These are phyloP conservation scores for Epistrophe grossulariae DNA, from an alignment of 2,888 invertebrate species.

Conservation along the genomic window DNA sequence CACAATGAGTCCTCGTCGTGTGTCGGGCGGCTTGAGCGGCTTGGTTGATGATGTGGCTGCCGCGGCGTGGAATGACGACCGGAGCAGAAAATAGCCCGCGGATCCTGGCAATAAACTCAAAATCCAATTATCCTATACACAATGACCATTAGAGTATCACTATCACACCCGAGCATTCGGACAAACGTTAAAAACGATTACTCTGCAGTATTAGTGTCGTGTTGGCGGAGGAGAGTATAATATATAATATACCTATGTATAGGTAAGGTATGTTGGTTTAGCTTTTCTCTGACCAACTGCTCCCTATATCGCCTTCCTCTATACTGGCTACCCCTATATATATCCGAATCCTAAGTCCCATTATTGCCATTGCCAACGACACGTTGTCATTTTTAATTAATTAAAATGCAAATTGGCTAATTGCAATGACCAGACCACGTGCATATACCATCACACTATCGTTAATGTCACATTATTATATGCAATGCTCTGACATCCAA, in stretches of 20 bases:
- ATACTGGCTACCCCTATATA: background rate
- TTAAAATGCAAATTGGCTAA: constrained; percentile 69
- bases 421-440: constrained; percentile 39
- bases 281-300: constrained; percentile 3
- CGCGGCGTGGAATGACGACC: background rate
- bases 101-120: constrained; percentile 61
- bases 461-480: background rate
- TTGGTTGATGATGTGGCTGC: background rate
- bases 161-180: constrained; percentile 48
- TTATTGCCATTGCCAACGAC: constrained; percentile 5
- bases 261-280: background rate
- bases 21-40: background rate
- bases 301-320: background rate
- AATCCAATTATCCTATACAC: constrained; percentile 61
- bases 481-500: background rate
- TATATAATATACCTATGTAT: background rate
- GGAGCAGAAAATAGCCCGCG: constrained; percentile 24
- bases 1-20: background rate
- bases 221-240: constrained; percentile 2
- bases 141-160: constrained; percentile 61
- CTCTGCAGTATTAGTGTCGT: constrained; percentile 58
- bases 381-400: constrained; percentile 63
- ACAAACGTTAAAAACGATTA: constrained; percentile 48
- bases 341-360: background rate
- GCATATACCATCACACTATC: background rate